Conservation (phyloP, 2,888 invertebrate species). For the Aromia moschata region DNA sequence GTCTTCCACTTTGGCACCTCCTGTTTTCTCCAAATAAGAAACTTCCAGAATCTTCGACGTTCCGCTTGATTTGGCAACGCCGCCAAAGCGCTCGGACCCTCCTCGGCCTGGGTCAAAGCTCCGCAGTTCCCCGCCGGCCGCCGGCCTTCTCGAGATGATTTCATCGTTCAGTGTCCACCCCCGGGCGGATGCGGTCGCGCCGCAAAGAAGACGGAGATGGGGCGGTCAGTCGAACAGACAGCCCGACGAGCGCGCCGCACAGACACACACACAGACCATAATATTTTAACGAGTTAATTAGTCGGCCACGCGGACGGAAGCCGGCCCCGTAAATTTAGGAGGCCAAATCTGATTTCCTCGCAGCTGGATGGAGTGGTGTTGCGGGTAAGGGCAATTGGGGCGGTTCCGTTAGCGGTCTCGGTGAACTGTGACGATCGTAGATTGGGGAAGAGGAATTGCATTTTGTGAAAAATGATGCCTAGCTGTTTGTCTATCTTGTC, state of each 20-base stretch:
- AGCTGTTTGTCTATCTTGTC: too few species aligned
- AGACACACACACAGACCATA: slow-evolving; percentile 1
- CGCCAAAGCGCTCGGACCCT: background rate
- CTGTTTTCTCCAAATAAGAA: background rate
- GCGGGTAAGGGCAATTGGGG: too few species aligned
- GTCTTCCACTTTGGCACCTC: too few species aligned
- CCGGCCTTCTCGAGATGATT: slow-evolving; percentile 48
- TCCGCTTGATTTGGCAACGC: background rate
- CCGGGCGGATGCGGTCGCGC: slow-evolving; percentile 46
- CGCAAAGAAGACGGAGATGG: slow-evolving; percentile 32
- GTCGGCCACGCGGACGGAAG: background rate
- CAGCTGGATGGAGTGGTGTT: too few species aligned
- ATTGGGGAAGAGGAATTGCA: too few species aligned
- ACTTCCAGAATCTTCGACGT: background rate
- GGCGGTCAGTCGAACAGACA: background rate
- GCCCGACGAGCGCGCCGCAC: background rate
- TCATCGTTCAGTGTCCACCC: slow-evolving; percentile 53
- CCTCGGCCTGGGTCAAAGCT: slow-evolving; percentile 36
- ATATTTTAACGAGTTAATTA: slow-evolving; percentile 14
- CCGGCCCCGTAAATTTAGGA: background rate
- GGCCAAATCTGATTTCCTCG: background rate
- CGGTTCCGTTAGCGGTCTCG: too few species aligned
- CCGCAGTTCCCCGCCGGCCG: slow-evolving; percentile 34
- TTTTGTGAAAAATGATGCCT: too few species aligned
- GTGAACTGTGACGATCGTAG: too few species aligned